A percentile compares a stretch with the other conserved stretches of the same genome.
Evolutionary conservation across 2,113 vertebrate genomes (phyloP).

Genomic region (Cathartes aura): DNA sequence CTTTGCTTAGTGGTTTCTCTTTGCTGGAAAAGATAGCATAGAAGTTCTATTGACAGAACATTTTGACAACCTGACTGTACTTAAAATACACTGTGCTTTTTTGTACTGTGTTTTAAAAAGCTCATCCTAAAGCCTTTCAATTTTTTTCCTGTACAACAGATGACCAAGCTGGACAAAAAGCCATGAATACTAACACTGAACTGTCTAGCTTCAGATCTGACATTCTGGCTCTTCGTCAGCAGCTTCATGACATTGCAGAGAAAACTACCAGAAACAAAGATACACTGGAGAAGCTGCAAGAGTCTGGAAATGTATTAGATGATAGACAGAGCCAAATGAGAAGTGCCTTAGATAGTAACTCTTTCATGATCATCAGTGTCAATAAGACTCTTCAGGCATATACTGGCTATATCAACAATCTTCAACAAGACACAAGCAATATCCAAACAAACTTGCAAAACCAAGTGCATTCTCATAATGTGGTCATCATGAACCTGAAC

Average conservation of each 20-base stretch:
- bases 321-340: slow-evolving; percentile 88
- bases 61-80: not conserved
- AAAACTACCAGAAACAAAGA: slow-evolving; percentile 88
- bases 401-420: slow-evolving; percentile 81
- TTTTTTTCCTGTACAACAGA: slow-evolving; percentile 73
- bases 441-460: slow-evolving; percentile 88
- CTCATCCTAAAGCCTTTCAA: not conserved
- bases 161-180: slow-evolving; percentile 90
- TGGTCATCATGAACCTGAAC: slow-evolving; percentile 85
- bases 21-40: not conserved
- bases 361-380: slow-evolving; percentile 83
- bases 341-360: slow-evolving; percentile 85
- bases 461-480: slow-evolving; percentile 85
- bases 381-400: slow-evolving; percentile 91
- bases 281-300: slow-evolving; percentile 87
- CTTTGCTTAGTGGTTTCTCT: not conserved
- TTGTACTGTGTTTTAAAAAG: not conserved
- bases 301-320: slow-evolving; percentile 82
- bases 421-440: slow-evolving; percentile 86
- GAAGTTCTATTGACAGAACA: not conserved
- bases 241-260: slow-evolving; percentile 87
- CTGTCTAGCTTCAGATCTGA: slow-evolving; percentile 90
- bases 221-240: slow-evolving; percentile 86
- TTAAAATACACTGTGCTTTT: not conserved
- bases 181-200: slow-evolving; percentile 89